A percentile compares a stretch with the other conserved stretches of the same genome.
Evolutionary conservation across 2,888 invertebrate species (phyloP).

Genomic region (Caenorhabditis sp.): DNA sequence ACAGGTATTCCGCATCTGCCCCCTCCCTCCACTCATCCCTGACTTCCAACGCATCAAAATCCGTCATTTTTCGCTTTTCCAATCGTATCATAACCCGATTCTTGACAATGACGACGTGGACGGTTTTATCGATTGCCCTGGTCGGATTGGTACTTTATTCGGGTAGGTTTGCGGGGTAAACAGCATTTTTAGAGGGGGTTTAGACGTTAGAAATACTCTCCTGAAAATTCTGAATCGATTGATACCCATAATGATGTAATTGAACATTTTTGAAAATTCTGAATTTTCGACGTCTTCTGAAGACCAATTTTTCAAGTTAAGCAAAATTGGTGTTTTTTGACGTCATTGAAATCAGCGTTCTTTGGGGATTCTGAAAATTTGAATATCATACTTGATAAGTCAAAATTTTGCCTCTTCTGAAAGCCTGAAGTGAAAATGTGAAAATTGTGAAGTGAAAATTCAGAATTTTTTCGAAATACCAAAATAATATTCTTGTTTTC

Average conservation of each 20-base stretch:
- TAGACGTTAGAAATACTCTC: neutral
- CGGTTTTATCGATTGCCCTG: conserved; percentile 29
- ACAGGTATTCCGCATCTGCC: conserved; percentile 54
- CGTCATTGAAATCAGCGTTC: too few relatives aligned
- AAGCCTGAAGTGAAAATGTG: too few relatives aligned
- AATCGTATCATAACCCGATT: conserved; percentile 22
- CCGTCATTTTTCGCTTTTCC: neutral
- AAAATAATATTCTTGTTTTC: too few relatives aligned
- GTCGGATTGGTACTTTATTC: conserved; percentile 35
- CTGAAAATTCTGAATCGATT: neutral
- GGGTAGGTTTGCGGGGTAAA: conserved; percentile 6
- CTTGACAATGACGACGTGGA: conserved; percentile 26
- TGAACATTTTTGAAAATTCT: neutral
- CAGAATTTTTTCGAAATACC: too few relatives aligned
- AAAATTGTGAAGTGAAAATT: too few relatives aligned
- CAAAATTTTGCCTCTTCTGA: too few relatives aligned
- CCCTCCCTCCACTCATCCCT: conserved; percentile 1
- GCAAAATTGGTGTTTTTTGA: too few relatives aligned
- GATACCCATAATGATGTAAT: neutral
- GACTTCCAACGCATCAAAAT: neutral
- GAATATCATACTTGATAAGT: too few relatives aligned
- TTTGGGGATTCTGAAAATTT: too few relatives aligned
- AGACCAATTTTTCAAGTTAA: too few relatives aligned
- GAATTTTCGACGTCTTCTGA: neutral
- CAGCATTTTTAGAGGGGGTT: neutral